phyloP scores from a whole-genome alignment of 1,140 invertebrate species.

The Drosophila takahashii region DNA sequence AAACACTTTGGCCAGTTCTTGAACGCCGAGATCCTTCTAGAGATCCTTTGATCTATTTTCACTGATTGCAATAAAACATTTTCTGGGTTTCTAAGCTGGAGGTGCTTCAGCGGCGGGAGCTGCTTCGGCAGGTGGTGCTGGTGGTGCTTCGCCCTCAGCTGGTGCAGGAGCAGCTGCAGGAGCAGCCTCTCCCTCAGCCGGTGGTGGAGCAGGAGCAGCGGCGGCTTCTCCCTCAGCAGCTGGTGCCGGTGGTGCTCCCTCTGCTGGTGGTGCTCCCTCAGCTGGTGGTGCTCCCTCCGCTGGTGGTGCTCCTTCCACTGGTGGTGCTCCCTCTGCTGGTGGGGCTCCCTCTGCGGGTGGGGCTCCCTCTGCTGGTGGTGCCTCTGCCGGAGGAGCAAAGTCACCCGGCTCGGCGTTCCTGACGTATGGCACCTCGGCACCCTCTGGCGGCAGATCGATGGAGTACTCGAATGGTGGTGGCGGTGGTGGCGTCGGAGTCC shows the following conservation, averaged over 20 bases:
- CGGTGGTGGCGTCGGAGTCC: constrained; percentile 74
- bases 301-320: constrained; percentile 75
- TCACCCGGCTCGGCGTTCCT: constrained; percentile 79
- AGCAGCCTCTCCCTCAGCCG: constrained; percentile 63
- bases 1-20: constrained; percentile 57
- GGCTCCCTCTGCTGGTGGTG: constrained; percentile 75
- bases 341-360: constrained; percentile 52
- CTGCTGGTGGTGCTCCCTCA: constrained; percentile 65
- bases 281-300: constrained; percentile 51
- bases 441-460: constrained; percentile 84
- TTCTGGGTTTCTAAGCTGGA: constrained; percentile 41
- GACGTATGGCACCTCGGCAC: constrained; percentile 84
- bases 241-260: constrained; percentile 59
- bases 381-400: constrained; percentile 73
- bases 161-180: constrained; percentile 57
- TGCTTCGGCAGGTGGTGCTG: constrained; percentile 30
- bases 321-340: constrained; percentile 80
- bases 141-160: constrained; percentile 65
- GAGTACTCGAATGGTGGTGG: constrained; percentile 85
- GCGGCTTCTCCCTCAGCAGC: constrained; percentile 73
- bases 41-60: constrained; percentile 61
- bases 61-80: constrained; percentile 28
- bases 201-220: constrained; percentile 70
- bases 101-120: constrained; percentile 48
- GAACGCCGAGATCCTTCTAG: constrained; percentile 59